These are phyloP conservation scores for Neomorphus geoffroyi DNA, from an alignment of 2,797 vertebrate genomes.

Conservation along the genomic window DNA sequence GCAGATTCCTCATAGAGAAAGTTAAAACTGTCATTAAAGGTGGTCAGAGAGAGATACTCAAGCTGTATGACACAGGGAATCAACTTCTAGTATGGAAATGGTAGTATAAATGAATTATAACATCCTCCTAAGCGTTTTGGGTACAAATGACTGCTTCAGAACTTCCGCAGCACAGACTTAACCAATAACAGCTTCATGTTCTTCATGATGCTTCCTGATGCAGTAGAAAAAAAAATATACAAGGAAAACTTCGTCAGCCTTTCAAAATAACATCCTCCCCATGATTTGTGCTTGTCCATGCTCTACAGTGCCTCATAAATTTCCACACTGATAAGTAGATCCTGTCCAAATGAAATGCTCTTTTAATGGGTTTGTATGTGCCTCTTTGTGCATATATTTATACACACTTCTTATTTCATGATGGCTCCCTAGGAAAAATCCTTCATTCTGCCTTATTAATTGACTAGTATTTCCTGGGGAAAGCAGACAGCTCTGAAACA, in stretches of 20 bases:
- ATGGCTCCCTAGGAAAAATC: slow-evolving; percentile 41
- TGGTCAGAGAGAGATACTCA: background rate
- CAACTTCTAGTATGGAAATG: background rate
- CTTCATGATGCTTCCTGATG: background rate
- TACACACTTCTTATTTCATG: background rate
- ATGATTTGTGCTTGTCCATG: background rate
- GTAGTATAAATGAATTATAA: background rate
- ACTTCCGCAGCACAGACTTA: background rate
- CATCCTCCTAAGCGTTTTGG: background rate
- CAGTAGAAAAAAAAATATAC: background rate
- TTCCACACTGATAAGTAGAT: background rate
- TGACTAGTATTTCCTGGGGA: slow-evolving; percentile 19
- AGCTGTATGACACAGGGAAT: background rate
- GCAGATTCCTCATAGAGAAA: background rate
- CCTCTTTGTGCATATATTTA: background rate
- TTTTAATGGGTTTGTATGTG: slow-evolving; percentile 3
- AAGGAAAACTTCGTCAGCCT: background rate
- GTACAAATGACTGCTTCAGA: background rate
- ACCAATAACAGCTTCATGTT: background rate
- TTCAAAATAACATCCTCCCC: background rate
- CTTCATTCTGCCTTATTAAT: slow-evolving; percentile 44
- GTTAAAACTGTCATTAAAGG: background rate
- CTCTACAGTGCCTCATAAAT: slow-evolving; percentile 12
- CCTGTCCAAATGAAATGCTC: slow-evolving; percentile 42
- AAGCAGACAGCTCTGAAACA: background rate